Evolutionary conservation across 1,140 invertebrate genomes (phyloP).

Genomic region (Heliconius hermathena): DNA sequence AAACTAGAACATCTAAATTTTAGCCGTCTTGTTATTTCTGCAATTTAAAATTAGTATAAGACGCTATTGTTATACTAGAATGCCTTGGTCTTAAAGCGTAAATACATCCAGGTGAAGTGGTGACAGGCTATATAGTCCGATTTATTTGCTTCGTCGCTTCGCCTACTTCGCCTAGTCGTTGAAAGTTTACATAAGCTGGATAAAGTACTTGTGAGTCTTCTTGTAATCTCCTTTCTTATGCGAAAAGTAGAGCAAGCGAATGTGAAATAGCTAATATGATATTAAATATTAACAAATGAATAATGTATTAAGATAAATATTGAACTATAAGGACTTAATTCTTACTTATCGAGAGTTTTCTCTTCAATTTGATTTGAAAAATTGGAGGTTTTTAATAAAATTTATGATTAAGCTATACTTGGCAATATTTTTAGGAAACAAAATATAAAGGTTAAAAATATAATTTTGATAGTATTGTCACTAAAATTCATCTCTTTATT

Average conservation of each 20-base stretch:
- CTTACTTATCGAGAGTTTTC: too few relatives aligned
- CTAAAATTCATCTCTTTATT: too few relatives aligned
- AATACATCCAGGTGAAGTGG: constrained; percentile 7
- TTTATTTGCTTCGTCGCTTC: constrained; percentile 31
- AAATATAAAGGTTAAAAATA: too few relatives aligned
- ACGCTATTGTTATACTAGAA: background rate
- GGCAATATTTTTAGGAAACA: too few relatives aligned
- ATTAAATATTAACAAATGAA: background rate
- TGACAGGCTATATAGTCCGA: constrained; percentile 30
- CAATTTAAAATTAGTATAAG: background rate
- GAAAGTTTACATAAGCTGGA: constrained; percentile 19
- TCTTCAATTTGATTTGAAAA: too few relatives aligned
- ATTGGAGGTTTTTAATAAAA: too few relatives aligned
- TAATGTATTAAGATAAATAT: too few relatives aligned
- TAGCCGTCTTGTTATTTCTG: background rate
- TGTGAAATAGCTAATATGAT: background rate
- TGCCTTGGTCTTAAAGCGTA: background rate
- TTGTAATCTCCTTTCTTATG: constrained; percentile 1
- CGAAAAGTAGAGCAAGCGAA: background rate
- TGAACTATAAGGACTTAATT: too few relatives aligned
- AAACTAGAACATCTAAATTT: too few relatives aligned
- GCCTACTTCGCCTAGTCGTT: background rate
- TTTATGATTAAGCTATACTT: too few relatives aligned
- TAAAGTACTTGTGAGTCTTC: constrained; percentile 18
- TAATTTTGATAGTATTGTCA: too few relatives aligned